These are phyloP conservation scores for Heterodera filipjevi DNA, from an alignment of 2,888 invertebrate genomes.

Conservation along the genomic window DNA sequence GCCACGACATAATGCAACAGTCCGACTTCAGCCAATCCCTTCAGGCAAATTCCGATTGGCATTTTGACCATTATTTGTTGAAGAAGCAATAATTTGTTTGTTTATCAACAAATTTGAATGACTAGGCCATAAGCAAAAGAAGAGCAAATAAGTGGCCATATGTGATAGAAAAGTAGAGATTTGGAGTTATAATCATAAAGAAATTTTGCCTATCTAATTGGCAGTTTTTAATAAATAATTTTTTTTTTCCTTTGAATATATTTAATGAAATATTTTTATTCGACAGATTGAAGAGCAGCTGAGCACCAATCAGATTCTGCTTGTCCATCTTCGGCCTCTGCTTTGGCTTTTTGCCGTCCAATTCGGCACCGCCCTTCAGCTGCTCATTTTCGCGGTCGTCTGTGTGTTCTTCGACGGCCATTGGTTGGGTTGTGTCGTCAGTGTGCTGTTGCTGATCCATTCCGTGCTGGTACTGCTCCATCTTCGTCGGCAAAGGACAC, in stretches of 20 bases:
- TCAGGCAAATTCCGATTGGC: background rate
- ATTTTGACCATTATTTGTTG: too few species aligned
- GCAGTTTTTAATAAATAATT: too few species aligned
- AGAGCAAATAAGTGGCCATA: too few species aligned
- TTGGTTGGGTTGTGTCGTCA: slow-evolving; percentile 46
- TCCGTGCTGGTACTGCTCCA: slow-evolving; percentile 54
- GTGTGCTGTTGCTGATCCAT: slow-evolving; percentile 54
- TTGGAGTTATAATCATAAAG: too few species aligned
- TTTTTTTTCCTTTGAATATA: too few species aligned
- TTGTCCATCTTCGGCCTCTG: slow-evolving; percentile 53
- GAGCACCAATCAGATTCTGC: slow-evolving; percentile 56
- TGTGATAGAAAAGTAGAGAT: too few species aligned
- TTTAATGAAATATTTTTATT: too few species aligned
- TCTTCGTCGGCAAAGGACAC: slow-evolving; percentile 40
- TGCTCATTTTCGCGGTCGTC: slow-evolving; percentile 59
- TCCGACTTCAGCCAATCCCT: slow-evolving; percentile 18
- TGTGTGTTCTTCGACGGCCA: slow-evolving; percentile 62
- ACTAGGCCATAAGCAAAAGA: too few species aligned
- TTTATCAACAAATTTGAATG: too few species aligned
- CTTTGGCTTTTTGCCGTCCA: slow-evolving; percentile 53
- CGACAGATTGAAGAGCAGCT: slow-evolving; percentile 61
- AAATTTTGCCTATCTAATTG: too few species aligned
- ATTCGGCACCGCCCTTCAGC: slow-evolving; percentile 58
- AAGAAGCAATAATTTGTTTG: too few species aligned
- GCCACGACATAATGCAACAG: slow-evolving; percentile 7